phyloP scores from a whole-genome alignment of 1,140 invertebrate genomes.

The Neotoxoptera formosana region DNA sequence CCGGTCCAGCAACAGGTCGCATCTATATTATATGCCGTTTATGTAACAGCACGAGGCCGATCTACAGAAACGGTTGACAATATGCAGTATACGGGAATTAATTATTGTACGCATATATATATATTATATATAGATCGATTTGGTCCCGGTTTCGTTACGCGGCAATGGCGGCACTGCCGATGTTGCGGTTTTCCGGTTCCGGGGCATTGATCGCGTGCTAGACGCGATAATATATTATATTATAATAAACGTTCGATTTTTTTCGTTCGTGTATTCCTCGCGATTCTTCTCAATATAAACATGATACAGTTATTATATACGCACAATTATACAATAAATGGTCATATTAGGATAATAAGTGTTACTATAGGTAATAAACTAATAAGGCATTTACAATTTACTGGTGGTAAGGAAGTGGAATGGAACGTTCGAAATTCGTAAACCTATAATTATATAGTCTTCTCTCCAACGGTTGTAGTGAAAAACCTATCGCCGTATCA shows the following conservation, averaged over 20 bases:
- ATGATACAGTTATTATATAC: no score
- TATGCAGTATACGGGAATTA: not conserved
- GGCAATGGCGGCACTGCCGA: not conserved
- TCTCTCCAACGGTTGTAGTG: not conserved
- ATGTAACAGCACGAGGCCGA: not conserved
- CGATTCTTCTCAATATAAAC: not conserved
- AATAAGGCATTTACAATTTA: not conserved
- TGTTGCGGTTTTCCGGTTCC: constrained; percentile 25
- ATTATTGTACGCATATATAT: not conserved
- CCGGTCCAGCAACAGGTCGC: not conserved
- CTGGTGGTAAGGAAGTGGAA: not conserved
- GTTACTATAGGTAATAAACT: not conserved
- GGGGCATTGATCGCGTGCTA: not conserved
- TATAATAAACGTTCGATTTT: not conserved
- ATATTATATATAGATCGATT: not conserved
- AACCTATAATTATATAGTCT: not conserved
- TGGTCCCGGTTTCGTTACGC: not conserved
- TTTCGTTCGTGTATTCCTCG: not conserved
- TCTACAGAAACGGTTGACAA: not conserved
- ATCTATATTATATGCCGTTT: not conserved
- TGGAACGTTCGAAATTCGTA: not conserved
- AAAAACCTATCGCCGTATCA: not conserved
- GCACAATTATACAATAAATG: no score
- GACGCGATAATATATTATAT: not conserved
- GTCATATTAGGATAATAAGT: not conserved